phyloP scores from a whole-genome alignment of 2,888 invertebrate genomes.

The Ophioninae sp. region DNA sequence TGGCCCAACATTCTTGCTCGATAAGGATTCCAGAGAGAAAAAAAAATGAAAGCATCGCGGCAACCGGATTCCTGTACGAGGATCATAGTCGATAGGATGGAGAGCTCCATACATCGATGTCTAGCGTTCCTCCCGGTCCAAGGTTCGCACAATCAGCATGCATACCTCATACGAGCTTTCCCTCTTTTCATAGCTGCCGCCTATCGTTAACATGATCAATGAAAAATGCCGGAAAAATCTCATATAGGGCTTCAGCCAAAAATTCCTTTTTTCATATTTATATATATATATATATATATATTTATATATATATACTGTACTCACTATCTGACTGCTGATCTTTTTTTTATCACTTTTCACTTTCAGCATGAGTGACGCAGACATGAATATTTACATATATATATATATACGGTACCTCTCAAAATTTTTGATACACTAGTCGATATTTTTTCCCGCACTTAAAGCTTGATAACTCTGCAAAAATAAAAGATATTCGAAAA shows the following conservation, averaged over 20 bases:
- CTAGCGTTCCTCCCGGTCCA: slow-evolving; percentile 16
- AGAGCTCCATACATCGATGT: not conserved
- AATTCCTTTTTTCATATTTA: not conserved
- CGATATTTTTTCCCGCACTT: no score
- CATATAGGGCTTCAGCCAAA: slow-evolving; percentile 59
- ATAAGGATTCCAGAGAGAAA: slow-evolving; percentile 8
- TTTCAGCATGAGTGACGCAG: no score
- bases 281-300: not conserved
- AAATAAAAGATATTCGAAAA: no score
- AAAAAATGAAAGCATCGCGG: not conserved
- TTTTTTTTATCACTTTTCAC: no score
- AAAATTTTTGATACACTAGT: no score
- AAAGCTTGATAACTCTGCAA: no score
- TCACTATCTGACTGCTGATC: no score
- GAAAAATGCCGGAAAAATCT: slow-evolving; percentile 69
- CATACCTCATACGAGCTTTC: slow-evolving; percentile 24
- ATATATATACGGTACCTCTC: no score
- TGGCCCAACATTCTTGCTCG: slow-evolving; percentile 21
- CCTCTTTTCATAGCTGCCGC: not conserved
- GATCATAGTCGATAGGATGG: slow-evolving; percentile 9
- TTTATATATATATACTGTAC: no score
- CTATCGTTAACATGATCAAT: slow-evolving; percentile 45
- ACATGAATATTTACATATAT: no score
- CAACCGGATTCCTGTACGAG: slow-evolving; percentile 38
- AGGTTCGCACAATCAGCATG: slow-evolving; percentile 32